Evolutionary conservation across 1,140 invertebrate species (phyloP).

Genomic region (Euura lappo): DNA sequence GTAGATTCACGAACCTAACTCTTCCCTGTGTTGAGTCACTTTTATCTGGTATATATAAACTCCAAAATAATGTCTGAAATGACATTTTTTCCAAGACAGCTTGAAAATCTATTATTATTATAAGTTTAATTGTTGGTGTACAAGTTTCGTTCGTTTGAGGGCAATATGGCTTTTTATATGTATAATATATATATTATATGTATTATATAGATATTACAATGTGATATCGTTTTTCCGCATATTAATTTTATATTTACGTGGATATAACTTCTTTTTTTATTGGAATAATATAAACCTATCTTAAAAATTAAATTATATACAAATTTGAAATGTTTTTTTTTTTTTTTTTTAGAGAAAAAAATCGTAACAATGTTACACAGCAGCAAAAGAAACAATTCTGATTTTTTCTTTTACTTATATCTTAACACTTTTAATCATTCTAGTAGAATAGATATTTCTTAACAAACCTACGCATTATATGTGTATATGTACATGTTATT

Average conservation of each 20-base stretch:
- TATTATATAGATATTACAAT: conserved; percentile 7
- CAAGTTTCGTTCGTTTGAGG: no score
- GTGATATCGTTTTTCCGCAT: not conserved
- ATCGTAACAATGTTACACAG: conserved; percentile 15
- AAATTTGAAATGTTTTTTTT: conserved; percentile 24
- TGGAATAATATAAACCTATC: conserved; percentile 10
- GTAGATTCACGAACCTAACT: no score
- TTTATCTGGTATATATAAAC: no score
- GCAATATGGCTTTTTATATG: no score
- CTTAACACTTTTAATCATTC: conserved; percentile 17
- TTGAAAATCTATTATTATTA: no score
- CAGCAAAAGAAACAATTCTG: conserved; percentile 14
- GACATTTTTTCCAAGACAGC: no score
- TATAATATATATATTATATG: not conserved
- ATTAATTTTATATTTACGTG: not conserved
- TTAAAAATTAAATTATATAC: conserved; percentile 33
- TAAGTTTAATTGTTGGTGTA: no score
- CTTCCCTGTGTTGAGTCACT: no score
- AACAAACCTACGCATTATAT: not conserved
- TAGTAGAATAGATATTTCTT: conserved; percentile 10
- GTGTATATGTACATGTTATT: conserved; percentile 5
- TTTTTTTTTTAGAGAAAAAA: not conserved
- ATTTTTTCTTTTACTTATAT: not conserved
- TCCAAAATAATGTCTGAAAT: no score
- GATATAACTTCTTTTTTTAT: conserved; percentile 9